phyloP scores from a whole-genome alignment of 1,140 invertebrate genomes.

The Armadillidium nasatum region DNA sequence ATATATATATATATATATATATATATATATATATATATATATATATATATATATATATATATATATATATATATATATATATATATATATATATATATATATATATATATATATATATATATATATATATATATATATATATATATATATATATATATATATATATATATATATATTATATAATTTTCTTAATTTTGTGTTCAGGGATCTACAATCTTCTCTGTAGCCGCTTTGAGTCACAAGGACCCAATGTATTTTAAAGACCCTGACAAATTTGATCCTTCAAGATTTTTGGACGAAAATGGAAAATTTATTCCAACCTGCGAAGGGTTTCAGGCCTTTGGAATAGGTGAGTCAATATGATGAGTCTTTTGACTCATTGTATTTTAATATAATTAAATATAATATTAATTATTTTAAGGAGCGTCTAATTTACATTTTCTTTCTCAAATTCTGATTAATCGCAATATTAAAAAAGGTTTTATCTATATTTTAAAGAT shows the following conservation, averaged over 20 bases:
- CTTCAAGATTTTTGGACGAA: conserved; percentile 65
- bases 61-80: conserved; percentile 11
- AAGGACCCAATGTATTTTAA: conserved; percentile 66
- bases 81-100: conserved; percentile 7
- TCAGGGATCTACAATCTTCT: not conserved
- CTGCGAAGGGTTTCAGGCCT: conserved; percentile 49
- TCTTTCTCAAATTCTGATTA: no score
- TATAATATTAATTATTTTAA: no score
- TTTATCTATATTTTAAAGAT: no score
- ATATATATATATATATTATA: not conserved
- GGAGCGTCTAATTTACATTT: no score
- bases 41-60: conserved; percentile 15
- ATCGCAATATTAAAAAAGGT: no score
- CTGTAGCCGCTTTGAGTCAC: conserved; percentile 55
- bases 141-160: conserved; percentile 3
- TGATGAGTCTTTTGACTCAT: no score
- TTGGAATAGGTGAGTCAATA: conserved; percentile 67
- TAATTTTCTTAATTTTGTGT: no score
- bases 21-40: not conserved
- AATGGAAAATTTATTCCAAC: conserved; percentile 58
- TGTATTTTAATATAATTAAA: no score
- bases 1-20: no score
- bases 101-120: conserved; percentile 3
- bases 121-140: conserved; percentile 3
- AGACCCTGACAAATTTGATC: conserved; percentile 66